Evolutionary conservation across 92 coral and sea anemone genomes (phyloP), one percentile per base, ranked within the genome.

Genomic region (Montipora capitata): DNA sequence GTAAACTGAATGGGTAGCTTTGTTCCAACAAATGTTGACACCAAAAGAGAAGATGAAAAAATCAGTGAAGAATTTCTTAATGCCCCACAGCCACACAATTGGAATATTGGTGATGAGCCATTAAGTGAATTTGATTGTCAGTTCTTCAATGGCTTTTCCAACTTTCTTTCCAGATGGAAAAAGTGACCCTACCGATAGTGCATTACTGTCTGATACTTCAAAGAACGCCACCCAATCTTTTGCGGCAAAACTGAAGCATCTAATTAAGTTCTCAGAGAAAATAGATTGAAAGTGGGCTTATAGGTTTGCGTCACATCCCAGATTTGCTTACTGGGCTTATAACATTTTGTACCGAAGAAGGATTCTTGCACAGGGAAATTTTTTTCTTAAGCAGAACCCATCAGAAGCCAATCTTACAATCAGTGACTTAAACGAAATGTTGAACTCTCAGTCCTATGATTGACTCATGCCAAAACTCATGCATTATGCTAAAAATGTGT

Each of bases 1-100:
- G 5, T 10, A 89, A 35, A 81, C 39, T 80, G 96, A 93, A 89
- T 93, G 93, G 51, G 74, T 68, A 92, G 93, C 58, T 92, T 89
- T 52, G 62, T 92, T 18, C 93, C 95, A 54, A 14, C 95, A 74
- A 90, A 93, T 9, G 54, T 74, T 52, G 87, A 85, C 15, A 73
- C 72, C 0, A 91, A 86, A 48, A 74, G 41, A 10, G 90, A 85
- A 73, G 42, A 72, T 66, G 35, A 90, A 7, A 63, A 49, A 9
- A 83, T 87, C 65, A 68, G 39, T 15, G 85, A 43, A 14, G 64
- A 69, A 43, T 87, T 72, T 39, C 69, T 87, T 40, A 44, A 87
- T 2, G 12, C 58, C 0, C 78, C 82, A 10, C 80, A 77, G 63
- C 11, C 2, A 14, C 18, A 62, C 78, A 78, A 82, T 20, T 92